Conservation (phyloP, 2,797 vertebrate genomes). For the Thripadectes ignobilis region DNA sequence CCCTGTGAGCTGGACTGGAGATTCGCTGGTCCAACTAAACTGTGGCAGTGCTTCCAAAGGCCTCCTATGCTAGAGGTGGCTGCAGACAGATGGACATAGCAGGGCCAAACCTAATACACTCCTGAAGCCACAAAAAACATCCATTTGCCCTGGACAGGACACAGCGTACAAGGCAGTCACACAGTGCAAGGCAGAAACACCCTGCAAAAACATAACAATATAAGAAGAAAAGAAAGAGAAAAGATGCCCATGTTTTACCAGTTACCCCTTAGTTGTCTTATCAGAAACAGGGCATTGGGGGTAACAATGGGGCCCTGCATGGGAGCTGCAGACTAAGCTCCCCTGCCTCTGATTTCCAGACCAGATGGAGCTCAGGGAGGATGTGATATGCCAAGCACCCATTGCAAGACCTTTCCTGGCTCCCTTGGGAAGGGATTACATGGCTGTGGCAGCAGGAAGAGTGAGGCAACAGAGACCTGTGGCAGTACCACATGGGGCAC, state of each 20-base stretch:
- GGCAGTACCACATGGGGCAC: fast-evolving
- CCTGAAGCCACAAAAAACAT: neutral
- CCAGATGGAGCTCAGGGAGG: neutral
- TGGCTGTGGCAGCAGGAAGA: neutral
- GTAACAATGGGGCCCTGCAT: neutral
- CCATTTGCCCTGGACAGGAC: fast-evolving
- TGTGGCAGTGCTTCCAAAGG: neutral
- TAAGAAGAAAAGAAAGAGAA: neutral
- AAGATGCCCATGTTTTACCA: fast-evolving
- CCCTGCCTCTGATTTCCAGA: neutral
- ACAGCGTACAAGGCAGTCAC: fast-evolving
- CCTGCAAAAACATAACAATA: neutral
- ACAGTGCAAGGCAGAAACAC: fast-evolving
- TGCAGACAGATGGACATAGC: neutral
- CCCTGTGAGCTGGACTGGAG: neutral
- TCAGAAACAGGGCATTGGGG: neutral
- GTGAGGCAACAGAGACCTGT: neutral
- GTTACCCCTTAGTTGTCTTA: neutral
- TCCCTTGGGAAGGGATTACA: neutral
- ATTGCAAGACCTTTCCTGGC: neutral
- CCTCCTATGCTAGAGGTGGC: neutral
- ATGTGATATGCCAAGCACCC: neutral
- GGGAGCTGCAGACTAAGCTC: neutral
- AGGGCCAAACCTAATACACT: neutral
- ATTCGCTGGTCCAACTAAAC: fast-evolving